Evolutionary conservation across 2,888 invertebrate genomes (phyloP).

Genomic region (Halictus ligatus): DNA sequence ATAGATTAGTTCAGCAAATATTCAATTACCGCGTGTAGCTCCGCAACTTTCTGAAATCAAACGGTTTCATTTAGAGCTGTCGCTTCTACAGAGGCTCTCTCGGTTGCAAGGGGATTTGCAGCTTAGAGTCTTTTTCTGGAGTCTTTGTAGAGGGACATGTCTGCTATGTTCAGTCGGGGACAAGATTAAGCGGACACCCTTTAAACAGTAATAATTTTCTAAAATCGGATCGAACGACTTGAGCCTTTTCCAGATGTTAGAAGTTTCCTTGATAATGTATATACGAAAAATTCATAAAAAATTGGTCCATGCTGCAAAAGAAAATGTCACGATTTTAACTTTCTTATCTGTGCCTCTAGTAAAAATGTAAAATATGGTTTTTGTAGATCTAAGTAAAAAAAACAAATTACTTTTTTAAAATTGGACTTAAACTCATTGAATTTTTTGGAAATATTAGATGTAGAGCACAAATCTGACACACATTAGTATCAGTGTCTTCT

Average conservation of each 20-base stretch:
- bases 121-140: neutral
- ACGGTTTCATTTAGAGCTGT: neutral
- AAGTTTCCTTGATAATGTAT: neutral
- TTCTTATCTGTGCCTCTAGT: neutral
- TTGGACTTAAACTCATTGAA: too few relatives aligned
- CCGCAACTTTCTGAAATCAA: slow-evolving; percentile 5
- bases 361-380: too few relatives aligned
- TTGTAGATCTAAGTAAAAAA: too few relatives aligned
- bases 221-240: neutral
- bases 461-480: too few relatives aligned
- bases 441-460: too few relatives aligned
- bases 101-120: neutral
- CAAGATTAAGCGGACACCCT: neutral
- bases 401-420: too few relatives aligned
- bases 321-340: neutral
- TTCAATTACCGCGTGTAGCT: slow-evolving; percentile 6
- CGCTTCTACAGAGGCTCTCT: neutral
- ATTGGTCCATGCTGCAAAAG: neutral
- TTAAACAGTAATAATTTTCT: neutral
- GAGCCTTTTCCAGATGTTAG: neutral
- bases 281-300: neutral
- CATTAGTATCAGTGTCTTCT: too few relatives aligned
- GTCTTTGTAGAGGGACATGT: neutral
- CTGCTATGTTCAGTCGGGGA: neutral
- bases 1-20: neutral